Evolutionary conservation across 2,797 vertebrate genomes (phyloP), one percentile per base, ranked within the genome.

Genomic region (Premnoplex brunnescens): DNA sequence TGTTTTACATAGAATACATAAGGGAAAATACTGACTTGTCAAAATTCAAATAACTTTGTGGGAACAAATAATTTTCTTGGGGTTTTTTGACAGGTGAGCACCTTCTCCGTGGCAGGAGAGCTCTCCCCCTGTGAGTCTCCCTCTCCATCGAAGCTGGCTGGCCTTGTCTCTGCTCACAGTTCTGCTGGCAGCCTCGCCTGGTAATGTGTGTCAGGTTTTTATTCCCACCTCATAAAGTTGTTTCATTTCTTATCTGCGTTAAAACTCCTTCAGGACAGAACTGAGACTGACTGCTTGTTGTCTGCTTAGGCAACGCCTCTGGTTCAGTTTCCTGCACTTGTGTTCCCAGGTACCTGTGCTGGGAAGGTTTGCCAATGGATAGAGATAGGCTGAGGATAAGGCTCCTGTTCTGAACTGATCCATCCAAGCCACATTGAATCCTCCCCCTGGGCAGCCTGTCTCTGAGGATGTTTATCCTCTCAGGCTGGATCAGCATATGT

Each of bases 1-100:
- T 95, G 62, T 55, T 96, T 97, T 97, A 94, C 95, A 96, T 95
- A 91, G 88, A 92, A 77, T 90, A 55, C 30, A 52, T 52, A 77
- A 62, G 66, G 21, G 49, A 81, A 96, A 96, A 96, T 36, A 96
- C 93, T 92, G 69, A 72, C 39, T 81, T 95, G 76, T 93, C 73
- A 81, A 69, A 93, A 97, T 90, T 95, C 76, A 95, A 94, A 95
- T 95, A 0, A 27, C 78, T 90, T 90, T 94, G 73, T 95, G 85
- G 62, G 91, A 95, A 95, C 36, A 91, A 86, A 80, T 60, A 36
- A 55, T 55, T 88, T 91, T 89, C 32, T 83, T 80, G 36, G 20
- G 6, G 6, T 58, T 94, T 93, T 94, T 81, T 88, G 51, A 75
- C 39, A 44, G 52, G 39, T 36, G 68, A 37, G 23, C 55, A 44